Base-by-base conservation (phyloP, 2,797 vertebrate genomes). In the Chelon auratus region DNA sequence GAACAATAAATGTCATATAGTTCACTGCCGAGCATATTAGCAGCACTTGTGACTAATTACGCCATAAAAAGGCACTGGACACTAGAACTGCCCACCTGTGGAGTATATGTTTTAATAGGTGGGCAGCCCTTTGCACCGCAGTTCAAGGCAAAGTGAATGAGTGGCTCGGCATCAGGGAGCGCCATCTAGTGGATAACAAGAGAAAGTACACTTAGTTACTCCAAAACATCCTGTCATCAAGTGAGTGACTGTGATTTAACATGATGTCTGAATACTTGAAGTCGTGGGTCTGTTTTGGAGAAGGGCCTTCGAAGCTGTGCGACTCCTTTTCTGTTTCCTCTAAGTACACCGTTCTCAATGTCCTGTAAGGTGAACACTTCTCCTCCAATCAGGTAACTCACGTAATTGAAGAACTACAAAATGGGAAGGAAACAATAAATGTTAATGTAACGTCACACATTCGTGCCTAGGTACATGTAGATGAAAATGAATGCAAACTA, bases 121-220 rank as follows among this genome's bases (percentile, higher is more conserved):
- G 95, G 95, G 68, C 95, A 95, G 83, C 95, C 89, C 83, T 92
- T 95, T 9, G 92, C 91, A 0, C 95, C 94, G 74, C 94, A 95
- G 81, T 96, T 95, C 85, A 95, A 89, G 68, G 95, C 95, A 90
- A 96, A 95, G 83, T 95, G 95, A 86, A 96, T 92, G 22, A 95
- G 93, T 9, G 95, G 94, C 81, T 96, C 95, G 4, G 76, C 90
- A 13, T 94, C 90, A 15, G 92, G 92, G 47, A 96, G 92, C 5
- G 95, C 94, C 88, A 94, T 75, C 95, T 95, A 70, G 82, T 82
- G 85, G 85, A 86, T 57, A 40, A 73, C 1, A 77, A 15, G 24
- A 76, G 45, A 17, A 63, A 15, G 47, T 4, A 9, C 33, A 48
- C 24, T 60, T 17, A 45, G 5, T 45, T 11, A 9, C n/a, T 51